phyloP scores from a whole-genome alignment of 2,797 vertebrate genomes.

The Sternarchorhynchus goeldii region DNA sequence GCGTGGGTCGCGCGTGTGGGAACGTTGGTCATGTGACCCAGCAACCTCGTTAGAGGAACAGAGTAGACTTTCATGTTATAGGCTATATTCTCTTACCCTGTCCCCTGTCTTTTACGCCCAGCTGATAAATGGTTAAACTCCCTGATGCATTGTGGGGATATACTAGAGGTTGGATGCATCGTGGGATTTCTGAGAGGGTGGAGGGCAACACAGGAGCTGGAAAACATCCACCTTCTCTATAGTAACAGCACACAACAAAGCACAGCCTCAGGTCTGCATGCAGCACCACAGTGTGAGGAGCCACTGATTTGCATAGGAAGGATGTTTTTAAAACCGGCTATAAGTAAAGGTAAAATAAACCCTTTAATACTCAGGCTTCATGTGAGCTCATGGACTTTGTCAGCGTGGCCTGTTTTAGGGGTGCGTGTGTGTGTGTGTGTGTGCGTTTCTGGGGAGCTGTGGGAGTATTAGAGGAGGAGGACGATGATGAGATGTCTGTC shows the following conservation, averaged over 20 bases:
- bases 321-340: slow-evolving; percentile 30
- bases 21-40: too few species aligned
- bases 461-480: slow-evolving; percentile 63
- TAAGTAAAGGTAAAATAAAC: slow-evolving; percentile 11
- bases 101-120: slow-evolving; percentile 49
- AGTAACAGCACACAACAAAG: slow-evolving; percentile 34
- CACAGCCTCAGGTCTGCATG: not conserved
- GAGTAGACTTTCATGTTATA: slow-evolving; percentile 56
- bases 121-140: slow-evolving; percentile 50
- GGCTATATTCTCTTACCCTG: slow-evolving; percentile 55
- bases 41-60: slow-evolving; percentile 7
- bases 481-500: slow-evolving; percentile 75
- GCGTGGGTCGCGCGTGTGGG: slow-evolving; percentile 28
- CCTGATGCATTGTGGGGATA: slow-evolving; percentile 49
- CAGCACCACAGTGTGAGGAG: slow-evolving; percentile 34
- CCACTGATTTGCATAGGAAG: slow-evolving; percentile 38
- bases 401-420: slow-evolving; percentile 26
- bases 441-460: slow-evolving; percentile 48
- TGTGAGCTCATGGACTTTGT: slow-evolving; percentile 42
- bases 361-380: not conserved
- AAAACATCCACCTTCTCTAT: slow-evolving; percentile 33
- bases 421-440: slow-evolving; percentile 27
- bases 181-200: slow-evolving; percentile 48
- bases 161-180: slow-evolving; percentile 18
- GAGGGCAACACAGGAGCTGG: slow-evolving; percentile 16